These are phyloP conservation scores for Hylaeus anthracinus DNA, from an alignment of 1,140 invertebrate species.

Conservation along the genomic window DNA sequence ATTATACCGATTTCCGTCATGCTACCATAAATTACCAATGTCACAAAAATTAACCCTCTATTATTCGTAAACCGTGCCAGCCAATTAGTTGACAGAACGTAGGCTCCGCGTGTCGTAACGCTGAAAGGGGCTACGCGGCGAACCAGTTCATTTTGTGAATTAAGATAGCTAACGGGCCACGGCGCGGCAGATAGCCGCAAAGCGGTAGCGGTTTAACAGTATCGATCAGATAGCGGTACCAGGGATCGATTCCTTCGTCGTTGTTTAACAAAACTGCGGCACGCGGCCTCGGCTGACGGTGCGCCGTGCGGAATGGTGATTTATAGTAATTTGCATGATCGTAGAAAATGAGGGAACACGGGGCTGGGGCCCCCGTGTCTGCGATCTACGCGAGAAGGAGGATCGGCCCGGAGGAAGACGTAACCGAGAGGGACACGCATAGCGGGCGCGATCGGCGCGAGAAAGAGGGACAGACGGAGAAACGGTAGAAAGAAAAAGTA, in stretches of 20 bases:
- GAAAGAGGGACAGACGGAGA: slow-evolving; percentile 5
- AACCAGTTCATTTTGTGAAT: slow-evolving; percentile 38
- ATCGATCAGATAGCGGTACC: slow-evolving; percentile 47
- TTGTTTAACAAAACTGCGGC: slow-evolving; percentile 41
- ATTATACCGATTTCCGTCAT: too few relatives aligned
- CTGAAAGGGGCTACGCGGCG: neutral
- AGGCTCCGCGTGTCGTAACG: neutral
- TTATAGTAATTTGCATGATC: slow-evolving; percentile 51
- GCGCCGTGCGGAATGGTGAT: slow-evolving; percentile 23
- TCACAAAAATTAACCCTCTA: too few relatives aligned
- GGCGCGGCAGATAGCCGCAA: slow-evolving; percentile 14
- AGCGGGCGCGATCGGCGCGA: neutral
- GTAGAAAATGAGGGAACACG: slow-evolving; percentile 54
- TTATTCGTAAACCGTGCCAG: too few relatives aligned
- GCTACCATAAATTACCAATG: too few relatives aligned
- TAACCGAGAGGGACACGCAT: neutral
- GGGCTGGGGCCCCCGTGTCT: slow-evolving; percentile 35
- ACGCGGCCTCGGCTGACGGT: neutral
- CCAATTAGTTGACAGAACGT: too few relatives aligned
- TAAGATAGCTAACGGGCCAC: slow-evolving; percentile 23
- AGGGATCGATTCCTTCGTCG: slow-evolving; percentile 37
- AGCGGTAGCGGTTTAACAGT: slow-evolving; percentile 45
- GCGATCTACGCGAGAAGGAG: slow-evolving; percentile 16
- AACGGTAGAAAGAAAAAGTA: slow-evolving; percentile 33
- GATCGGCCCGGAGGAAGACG: neutral